Evolutionary conservation across 2,113 vertebrate genomes (phyloP), one percentile per base, ranked within the genome.

Genomic region (Phoxinus phoxinus): DNA sequence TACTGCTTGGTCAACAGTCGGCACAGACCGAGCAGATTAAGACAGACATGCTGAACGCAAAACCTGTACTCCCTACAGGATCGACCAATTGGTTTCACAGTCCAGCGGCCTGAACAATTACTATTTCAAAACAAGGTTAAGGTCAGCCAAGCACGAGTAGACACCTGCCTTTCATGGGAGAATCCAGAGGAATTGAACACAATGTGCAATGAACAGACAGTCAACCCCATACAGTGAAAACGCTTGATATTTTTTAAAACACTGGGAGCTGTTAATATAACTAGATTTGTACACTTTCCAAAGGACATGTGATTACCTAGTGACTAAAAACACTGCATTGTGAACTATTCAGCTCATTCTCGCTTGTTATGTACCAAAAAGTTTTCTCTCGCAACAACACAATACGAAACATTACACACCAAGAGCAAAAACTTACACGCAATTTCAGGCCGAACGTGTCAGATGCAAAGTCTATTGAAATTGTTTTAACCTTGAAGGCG

Each of bases 401-500:
- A 46, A 72, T n/a, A 23, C 41, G 21, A n/a, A 21, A 67, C 19
- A 78, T 74, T 35, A 51, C 23, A 10, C 1, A 41, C 59, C 44
- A 65, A 85, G 69, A 88, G 75, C 51, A 69, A 76, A 76, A 81
- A 86, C 84, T 32, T 82, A 81, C 86, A 63, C 48, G 58, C 84
- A 74, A 86, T 86, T 82, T 86, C 59, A 83, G 78, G 86, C 78
- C 79, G 61, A 37, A 63, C 3, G 51, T 80, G 86, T 86, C 69
- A 73, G 83, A 83, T 87, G 63, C 61, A 81, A 25, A 85, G 65
- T 80, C 88, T 88, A 86, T 85, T 85, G 77, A 85, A 84, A 89
- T 89, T 83, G 79, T 89, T 89, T 87, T 89, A 89, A 89, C 88
- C 88, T 87, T 86, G 84, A 61, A 72, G 75, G 65, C 72, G 79